Evolutionary conservation across 2,797 vertebrate species (phyloP).

Genomic region (Pterois miles): DNA sequence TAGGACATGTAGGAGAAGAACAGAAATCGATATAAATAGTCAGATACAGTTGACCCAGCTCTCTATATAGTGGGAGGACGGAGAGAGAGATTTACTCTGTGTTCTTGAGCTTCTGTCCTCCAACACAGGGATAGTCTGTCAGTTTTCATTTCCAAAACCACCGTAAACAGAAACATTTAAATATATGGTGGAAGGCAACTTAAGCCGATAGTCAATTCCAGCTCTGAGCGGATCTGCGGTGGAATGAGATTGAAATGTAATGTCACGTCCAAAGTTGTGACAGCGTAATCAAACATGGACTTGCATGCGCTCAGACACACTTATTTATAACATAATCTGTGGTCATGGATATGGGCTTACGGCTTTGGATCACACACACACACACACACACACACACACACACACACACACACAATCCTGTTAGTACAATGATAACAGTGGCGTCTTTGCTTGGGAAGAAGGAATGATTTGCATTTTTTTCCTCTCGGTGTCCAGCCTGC

Average conservation of each 20-base stretch:
- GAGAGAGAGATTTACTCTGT: conserved; percentile 19
- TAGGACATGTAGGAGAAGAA: not conserved
- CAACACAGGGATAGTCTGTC: conserved; percentile 41
- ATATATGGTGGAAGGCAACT: conserved; percentile 42
- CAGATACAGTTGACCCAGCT: conserved; percentile 6
- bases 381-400: conserved; percentile 17
- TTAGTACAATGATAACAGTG: conserved; percentile 30
- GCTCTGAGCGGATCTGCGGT: conserved; percentile 29
- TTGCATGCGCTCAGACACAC: conserved; percentile 30
- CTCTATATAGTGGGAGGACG: not conserved
- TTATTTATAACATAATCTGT: conserved; percentile 73
- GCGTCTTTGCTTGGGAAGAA: conserved; percentile 7
- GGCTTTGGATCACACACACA: conserved; percentile 40
- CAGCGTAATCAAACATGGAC: conserved; percentile 68
- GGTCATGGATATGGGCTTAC: conserved; percentile 54
- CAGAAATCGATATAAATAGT: conserved; percentile 18
- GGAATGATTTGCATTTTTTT: conserved; percentile 20
- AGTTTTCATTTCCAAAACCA: conserved; percentile 39
- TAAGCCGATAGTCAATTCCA: conserved; percentile 67
- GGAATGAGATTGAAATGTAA: conserved; percentile 58
- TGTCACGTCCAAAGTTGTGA: conserved; percentile 58
- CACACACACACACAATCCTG: conserved; percentile 25
- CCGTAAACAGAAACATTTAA: conserved; percentile 56
- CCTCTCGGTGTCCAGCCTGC: conserved; percentile 22
- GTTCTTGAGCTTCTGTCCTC: conserved; percentile 15